These are phyloP conservation scores for Cantharis flavilabris DNA, from an alignment of 2,888 invertebrate species.

Conservation along the genomic window DNA sequence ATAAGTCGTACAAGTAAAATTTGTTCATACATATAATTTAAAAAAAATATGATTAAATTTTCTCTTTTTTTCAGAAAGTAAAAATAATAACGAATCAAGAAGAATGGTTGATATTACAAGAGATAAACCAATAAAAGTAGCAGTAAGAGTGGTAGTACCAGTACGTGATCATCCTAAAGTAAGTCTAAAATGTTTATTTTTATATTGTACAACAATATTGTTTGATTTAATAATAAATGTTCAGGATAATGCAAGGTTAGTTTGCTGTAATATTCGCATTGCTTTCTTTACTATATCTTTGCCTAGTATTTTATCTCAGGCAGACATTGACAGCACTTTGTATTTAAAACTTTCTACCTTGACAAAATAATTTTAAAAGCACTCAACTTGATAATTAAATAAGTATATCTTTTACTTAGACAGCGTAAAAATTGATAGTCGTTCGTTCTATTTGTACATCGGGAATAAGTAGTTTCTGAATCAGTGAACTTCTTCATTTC, in stretches of 20 bases:
- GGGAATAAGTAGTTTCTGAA: no score
- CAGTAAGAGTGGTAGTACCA: slow-evolving; percentile 83
- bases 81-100: slow-evolving; percentile 57
- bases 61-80: slow-evolving; percentile 50
- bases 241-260: not conserved
- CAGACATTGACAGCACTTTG: no score
- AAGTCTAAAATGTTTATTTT: slow-evolving; percentile 38
- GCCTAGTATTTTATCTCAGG: no score
- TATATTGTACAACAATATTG: not conserved
- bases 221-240: not conserved
- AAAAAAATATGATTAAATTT: not conserved
- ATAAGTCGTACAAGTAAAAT: not conserved
- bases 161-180: slow-evolving; percentile 88
- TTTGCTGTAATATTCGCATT: not conserved
- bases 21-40: not conserved
- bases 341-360: no score
- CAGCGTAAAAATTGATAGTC: no score
- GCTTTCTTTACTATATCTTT: no score
- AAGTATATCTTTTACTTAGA: no score
- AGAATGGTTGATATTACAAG: slow-evolving; percentile 85
- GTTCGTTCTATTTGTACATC: no score
- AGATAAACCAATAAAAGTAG: slow-evolving; percentile 86
- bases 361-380: no score
- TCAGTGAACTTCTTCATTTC: no score
- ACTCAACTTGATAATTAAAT: no score